Conservation (phyloP, 1,140 invertebrate genomes). For the Muscidifurax raptorellus region DNA sequence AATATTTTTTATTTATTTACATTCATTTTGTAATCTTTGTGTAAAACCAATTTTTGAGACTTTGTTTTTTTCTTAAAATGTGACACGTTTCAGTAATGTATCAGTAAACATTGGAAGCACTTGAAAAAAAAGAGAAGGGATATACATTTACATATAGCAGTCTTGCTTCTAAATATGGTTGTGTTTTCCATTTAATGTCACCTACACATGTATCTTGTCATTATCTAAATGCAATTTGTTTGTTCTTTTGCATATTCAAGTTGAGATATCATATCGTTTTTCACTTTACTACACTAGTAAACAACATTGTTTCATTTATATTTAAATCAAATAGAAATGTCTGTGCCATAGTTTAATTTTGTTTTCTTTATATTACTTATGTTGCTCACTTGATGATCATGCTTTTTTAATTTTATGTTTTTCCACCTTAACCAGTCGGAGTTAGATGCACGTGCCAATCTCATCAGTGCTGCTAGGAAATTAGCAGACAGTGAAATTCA, state of each 20-base stretch:
- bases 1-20: no score
- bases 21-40: background rate
- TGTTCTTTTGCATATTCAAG: background rate
- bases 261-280: background rate
- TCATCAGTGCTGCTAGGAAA: conserved; percentile 67
- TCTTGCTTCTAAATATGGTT: conserved; percentile 39
- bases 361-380: background rate
- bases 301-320: background rate
- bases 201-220: background rate
- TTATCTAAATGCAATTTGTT: background rate
- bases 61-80: background rate
- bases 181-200: background rate
- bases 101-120: background rate
- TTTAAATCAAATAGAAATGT: background rate
- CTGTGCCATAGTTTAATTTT: background rate
- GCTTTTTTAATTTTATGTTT: conserved; percentile 39
- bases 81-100: background rate
- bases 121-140: conserved; percentile 14
- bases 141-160: conserved; percentile 21
- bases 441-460: conserved; percentile 55
- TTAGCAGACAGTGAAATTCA: conserved; percentile 70
- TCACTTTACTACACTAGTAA: background rate
- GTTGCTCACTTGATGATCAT: background rate
- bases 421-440: conserved; percentile 62
- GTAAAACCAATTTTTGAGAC: background rate